A percentile compares a stretch with the other conserved stretches of the same genome.
phyloP scores from a whole-genome alignment of 2,797 vertebrate species.

The Clarias platycephalus region DNA sequence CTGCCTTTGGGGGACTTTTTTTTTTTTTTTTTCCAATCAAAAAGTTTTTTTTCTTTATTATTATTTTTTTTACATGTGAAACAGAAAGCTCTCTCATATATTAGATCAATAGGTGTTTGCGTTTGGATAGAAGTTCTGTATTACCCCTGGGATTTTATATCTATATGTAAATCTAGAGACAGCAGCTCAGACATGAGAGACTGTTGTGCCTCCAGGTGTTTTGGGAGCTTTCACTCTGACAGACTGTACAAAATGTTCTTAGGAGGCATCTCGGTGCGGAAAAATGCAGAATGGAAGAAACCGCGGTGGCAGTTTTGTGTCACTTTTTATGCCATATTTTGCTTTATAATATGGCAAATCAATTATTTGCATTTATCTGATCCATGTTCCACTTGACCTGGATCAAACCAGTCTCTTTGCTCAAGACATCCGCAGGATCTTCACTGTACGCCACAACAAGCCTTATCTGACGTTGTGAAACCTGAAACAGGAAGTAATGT shows the following conservation, averaged over 20 bases:
- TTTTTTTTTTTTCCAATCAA: not conserved
- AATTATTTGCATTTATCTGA: not conserved
- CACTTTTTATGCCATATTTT: not conserved
- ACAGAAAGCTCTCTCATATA: not conserved
- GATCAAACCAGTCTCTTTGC: not conserved
- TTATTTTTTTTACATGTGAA: not conserved
- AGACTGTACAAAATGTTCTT: not conserved
- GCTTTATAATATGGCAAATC: not conserved
- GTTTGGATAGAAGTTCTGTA: not conserved
- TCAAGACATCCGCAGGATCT: not conserved
- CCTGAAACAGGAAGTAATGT: not conserved
- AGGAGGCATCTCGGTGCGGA: not conserved
- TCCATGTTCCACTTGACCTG: not conserved
- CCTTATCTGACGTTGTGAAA: not conserved
- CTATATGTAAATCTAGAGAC: slow-evolving; percentile 17
- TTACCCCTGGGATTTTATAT: slow-evolving; percentile 21
- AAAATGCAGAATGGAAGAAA: not conserved
- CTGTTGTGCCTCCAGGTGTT: not conserved
- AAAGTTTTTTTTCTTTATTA: not conserved
- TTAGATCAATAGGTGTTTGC: not conserved
- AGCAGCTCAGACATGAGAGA: not conserved
- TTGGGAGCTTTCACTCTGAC: not conserved
- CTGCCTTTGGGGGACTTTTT: no score
- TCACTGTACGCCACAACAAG: not conserved
- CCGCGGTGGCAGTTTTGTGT: not conserved